Percentiles rank a stretch among this genome's conserved stretches.
Conservation (phyloP, 1,140 invertebrate genomes). For the Olivierus martensii region DNA sequence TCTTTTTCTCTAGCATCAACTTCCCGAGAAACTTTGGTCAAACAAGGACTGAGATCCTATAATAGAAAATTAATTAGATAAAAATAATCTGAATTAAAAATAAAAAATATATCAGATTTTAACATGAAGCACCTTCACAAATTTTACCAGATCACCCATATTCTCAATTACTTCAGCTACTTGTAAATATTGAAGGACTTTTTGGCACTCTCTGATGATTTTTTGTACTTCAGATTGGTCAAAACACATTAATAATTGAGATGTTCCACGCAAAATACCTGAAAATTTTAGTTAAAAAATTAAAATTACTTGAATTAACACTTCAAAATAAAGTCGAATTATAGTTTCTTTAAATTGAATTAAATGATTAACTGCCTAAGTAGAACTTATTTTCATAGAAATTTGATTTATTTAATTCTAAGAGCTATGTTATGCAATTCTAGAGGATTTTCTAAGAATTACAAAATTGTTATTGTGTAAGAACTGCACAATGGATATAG, state of each 20-base stretch:
- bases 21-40: conserved; percentile 65
- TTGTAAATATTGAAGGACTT: conserved; percentile 89
- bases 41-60: conserved; percentile 41
- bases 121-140: conserved; percentile 62
- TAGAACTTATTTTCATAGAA: too few relatives aligned
- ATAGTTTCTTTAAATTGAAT: too few relatives aligned
- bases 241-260: conserved; percentile 85
- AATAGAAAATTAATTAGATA: too few relatives aligned
- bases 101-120: too few relatives aligned
- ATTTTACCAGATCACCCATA: conserved; percentile 95
- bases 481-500: too few relatives aligned
- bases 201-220: conserved; percentile 93
- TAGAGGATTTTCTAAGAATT: too few relatives aligned
- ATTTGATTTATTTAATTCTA: too few relatives aligned
- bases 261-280: conserved; percentile 91
- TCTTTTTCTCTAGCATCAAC: conserved; percentile 87
- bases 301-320: background rate
- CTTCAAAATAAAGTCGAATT: background rate
- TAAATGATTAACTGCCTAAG: too few relatives aligned
- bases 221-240: conserved; percentile 98
- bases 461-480: too few relatives aligned
- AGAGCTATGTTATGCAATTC: too few relatives aligned
- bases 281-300: too few relatives aligned
- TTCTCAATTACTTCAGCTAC: conserved; percentile 96
- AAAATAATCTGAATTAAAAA: too few relatives aligned